A percentile compares a stretch with the other conserved stretches of the same genome.
Conservation (phyloP, 2,797 vertebrate species). For the Syncerus caffer region DNA sequence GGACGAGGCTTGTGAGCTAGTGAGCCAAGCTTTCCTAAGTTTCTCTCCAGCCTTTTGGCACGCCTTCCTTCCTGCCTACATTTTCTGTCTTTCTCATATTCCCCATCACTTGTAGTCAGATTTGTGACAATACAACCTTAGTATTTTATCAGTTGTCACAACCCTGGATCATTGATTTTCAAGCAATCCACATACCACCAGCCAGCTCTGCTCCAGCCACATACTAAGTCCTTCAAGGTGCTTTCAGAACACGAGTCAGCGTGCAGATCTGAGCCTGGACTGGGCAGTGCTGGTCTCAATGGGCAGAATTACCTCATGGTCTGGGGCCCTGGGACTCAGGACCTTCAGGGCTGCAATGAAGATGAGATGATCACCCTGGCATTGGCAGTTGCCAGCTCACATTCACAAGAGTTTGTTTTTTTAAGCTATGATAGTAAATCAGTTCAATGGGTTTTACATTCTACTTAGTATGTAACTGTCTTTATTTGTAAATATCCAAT, state of each 20-base stretch:
- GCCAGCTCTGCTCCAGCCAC: neutral
- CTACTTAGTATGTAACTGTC: neutral
- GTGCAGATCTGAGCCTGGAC: neutral
- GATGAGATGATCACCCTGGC: neutral
- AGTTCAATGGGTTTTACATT: neutral
- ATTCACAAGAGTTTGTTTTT: neutral
- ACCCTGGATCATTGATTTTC: neutral
- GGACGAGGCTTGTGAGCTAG: neutral
- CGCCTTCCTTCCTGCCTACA: neutral
- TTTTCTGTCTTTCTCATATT: neutral
- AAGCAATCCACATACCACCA: neutral
- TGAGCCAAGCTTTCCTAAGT: neutral
- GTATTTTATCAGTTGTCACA: neutral
- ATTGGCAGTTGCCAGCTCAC: neutral
- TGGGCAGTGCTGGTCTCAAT: neutral
- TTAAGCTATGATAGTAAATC: neutral
- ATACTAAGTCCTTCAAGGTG: neutral
- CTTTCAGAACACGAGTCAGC: rapidly evolving
- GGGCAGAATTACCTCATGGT: neutral
- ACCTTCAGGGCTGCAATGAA: neutral
- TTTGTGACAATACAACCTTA: neutral
- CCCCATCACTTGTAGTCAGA: neutral
- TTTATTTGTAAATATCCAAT: neutral
- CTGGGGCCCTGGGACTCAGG: neutral
- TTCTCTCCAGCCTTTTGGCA: neutral